Percentiles rank a stretch among this genome's conserved stretches.
Evolutionary conservation across 2,888 invertebrate species (phyloP).

Genomic region (Apomyelois bistriatella): DNA sequence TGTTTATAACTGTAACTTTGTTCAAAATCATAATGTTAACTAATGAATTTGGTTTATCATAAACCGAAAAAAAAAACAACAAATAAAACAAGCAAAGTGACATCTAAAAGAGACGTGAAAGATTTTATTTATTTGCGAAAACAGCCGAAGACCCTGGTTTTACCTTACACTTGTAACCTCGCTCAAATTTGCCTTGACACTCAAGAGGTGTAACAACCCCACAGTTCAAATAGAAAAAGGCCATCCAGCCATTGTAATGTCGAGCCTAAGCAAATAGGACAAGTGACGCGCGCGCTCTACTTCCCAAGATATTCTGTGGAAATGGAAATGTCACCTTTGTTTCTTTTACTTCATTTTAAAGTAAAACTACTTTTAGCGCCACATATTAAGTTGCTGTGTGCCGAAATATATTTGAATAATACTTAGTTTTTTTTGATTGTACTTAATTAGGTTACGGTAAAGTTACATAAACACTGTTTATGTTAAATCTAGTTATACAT

Average conservation of each 20-base stretch:
- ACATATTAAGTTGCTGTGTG: not conserved
- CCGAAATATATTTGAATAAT: not conserved
- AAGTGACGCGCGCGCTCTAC: conserved; percentile 2
- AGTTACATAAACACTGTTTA: no score
- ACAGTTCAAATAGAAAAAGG: conserved; percentile 36
- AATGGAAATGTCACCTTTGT: conserved; percentile 1
- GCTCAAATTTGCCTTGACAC: conserved; percentile 46
- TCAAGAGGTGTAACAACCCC: conserved; percentile 40
- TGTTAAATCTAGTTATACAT: no score
- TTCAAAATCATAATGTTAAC: no score
- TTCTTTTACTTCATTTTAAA: not conserved
- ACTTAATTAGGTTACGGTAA: no score
- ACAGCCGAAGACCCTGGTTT: not conserved
- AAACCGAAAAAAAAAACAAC: no score
- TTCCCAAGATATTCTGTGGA: not conserved
- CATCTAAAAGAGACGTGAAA: not conserved
- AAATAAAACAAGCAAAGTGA: not conserved
- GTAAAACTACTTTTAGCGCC: not conserved
- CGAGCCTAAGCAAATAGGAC: conserved; percentile 11
- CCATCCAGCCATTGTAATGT: conserved; percentile 11
- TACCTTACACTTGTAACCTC: conserved; percentile 30
- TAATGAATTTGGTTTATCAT: no score
- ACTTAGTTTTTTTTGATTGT: no score
- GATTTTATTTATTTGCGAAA: conserved; percentile 7
- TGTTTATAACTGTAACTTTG: no score